Base-by-base conservation (phyloP, 2,113 vertebrate genomes). In the Triplophysa siluroides region DNA sequence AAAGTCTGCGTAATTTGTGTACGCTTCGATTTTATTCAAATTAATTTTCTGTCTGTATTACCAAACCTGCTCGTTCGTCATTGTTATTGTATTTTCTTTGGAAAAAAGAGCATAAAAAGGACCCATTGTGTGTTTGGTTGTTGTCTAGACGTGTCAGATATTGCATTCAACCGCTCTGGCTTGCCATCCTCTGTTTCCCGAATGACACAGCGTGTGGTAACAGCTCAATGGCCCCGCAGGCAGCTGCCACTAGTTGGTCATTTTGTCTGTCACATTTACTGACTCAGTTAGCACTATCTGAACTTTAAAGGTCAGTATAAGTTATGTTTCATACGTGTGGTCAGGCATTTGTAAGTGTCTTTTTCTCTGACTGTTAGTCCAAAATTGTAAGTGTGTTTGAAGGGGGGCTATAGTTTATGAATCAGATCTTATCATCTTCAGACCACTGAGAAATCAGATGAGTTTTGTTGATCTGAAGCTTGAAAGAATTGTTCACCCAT, bases 201-300 rank as follows among this genome's bases (percentile, higher is more conserved):
- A 24, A 4, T 45, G 72, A 47, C 56, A 45, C 38, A 47, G 58
- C 19, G 1, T 74, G 54, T 45, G 38, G 72, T 62, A 62, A 62
- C 21, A 18, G 33, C 38, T 68, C 72, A 41, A 1, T 66, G 24
- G 58, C 64, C 38, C 65, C 7, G n/a, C 45, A 69, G 77, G 66
- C 66, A 64, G 24, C 64, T 76, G 63, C 64, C 19, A 69, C n/a
- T 69, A 29, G 67, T 65, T 70, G 65, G 54, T n/a, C 54, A 54
- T 68, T 61, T 62, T 70, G 80, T 81, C 73, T 41, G 74, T 77
- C 45, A 81, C 10, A 62, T 66, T 70, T 70, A 68, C 73, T 38
- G 24, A 43, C 38, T 52, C 58, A 1, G 29, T 56, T 23, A 62
- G 18, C 58, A 45, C 21, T 75, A 75, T 75, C 58, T 75, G 21